These are phyloP conservation scores for Entosphenus tridentatus DNA, from an alignment of 2,113 vertebrate genomes.

Conservation along the genomic window DNA sequence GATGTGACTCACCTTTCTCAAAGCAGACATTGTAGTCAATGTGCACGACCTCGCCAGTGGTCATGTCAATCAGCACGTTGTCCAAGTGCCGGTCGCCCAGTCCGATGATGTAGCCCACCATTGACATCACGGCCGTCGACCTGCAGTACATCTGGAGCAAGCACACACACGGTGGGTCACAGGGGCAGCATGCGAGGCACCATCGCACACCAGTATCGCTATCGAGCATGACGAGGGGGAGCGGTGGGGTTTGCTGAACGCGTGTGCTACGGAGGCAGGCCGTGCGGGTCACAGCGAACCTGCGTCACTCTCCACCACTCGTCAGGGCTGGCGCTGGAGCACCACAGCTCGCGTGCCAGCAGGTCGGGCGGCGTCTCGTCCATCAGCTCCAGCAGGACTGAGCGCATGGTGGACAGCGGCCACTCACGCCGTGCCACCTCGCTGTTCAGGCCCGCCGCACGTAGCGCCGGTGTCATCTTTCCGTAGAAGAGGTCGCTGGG, in stretches of 20 bases:
- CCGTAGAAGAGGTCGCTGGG: conserved; percentile 97
- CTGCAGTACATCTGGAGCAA: conserved; percentile 59
- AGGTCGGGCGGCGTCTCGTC: conserved; percentile 79
- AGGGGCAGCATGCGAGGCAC: too few species aligned
- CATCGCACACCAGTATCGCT: too few species aligned
- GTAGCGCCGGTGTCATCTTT: conserved; percentile 75
- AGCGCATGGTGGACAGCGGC: conserved; percentile 81
- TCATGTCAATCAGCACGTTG: conserved; percentile 98
- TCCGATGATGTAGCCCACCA: conserved; percentile 97
- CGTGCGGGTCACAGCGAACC: conserved; percentile 21
- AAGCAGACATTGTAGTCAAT: conserved; percentile 99
- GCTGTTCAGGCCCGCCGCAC: conserved; percentile 62
- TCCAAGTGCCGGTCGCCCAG: conserved; percentile 92
- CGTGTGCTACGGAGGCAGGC: too few species aligned
- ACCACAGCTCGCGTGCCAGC: conserved; percentile 89
- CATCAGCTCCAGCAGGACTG: conserved; percentile 82
- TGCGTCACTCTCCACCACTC: conserved; percentile 98
- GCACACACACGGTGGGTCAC: conserved; percentile 6
- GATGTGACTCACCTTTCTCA: conserved; percentile 53
- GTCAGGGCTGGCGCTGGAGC: conserved; percentile 72
- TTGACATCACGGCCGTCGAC: conserved; percentile 95
- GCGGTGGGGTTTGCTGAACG: too few species aligned
- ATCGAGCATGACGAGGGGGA: too few species aligned
- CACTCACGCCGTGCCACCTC: conserved; percentile 83
- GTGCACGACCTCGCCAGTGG: conserved; percentile 91